phyloP scores from a whole-genome alignment of 1,140 invertebrate genomes.

The Pogonus chalceus region DNA sequence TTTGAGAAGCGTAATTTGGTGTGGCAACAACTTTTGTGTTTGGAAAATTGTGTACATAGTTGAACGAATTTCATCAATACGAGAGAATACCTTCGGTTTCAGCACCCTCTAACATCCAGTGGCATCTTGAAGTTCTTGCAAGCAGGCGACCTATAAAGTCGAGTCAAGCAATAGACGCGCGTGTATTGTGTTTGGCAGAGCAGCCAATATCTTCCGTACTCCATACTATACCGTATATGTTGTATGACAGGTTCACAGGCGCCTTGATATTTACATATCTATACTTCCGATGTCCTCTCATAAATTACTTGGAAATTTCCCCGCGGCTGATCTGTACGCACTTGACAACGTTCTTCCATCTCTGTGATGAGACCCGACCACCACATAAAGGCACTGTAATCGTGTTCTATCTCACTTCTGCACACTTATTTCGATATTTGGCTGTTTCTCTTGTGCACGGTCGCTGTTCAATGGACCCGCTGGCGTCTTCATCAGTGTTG shows the following conservation, averaged over 20 bases:
- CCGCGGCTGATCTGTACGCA: background rate
- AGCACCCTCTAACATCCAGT: background rate
- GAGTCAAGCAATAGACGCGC: background rate
- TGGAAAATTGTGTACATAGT: slow-evolving; percentile 2
- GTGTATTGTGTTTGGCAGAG: background rate
- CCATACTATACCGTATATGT: background rate
- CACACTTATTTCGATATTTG: background rate
- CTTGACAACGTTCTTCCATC: slow-evolving; percentile 7
- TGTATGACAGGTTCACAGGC: background rate
- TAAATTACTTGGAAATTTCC: slow-evolving; percentile 6
- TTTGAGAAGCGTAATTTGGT: too few species aligned
- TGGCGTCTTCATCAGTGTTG: slow-evolving; percentile 5
- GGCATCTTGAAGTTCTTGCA: background rate
- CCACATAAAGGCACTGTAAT: background rate
- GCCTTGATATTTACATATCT: slow-evolving; percentile 1
- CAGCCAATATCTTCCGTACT: background rate
- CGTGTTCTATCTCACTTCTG: background rate
- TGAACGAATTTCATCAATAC: background rate
- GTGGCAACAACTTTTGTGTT: too few species aligned
- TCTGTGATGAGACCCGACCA: background rate
- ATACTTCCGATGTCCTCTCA: slow-evolving; percentile 4
- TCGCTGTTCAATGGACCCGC: background rate
- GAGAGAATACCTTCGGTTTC: background rate
- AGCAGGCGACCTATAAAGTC: background rate
- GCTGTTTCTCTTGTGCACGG: background rate